These are phyloP conservation scores for Spongilla lacustris DNA, from an alignment of 37 sponge, comb jelly and placozoan genomes.

Conservation along the genomic window DNA sequence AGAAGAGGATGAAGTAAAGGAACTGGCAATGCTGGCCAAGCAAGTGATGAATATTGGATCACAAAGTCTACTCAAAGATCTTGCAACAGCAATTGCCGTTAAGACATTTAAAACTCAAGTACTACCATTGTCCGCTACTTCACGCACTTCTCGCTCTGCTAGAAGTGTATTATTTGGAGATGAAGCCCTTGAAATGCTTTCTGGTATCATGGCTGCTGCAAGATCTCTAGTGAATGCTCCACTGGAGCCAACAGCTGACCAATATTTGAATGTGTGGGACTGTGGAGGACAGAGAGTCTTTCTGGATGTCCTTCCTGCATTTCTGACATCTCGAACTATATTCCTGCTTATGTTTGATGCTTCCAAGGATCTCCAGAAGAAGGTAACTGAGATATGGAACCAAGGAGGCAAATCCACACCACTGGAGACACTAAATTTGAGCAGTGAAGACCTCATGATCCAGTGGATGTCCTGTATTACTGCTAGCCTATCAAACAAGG, in stretches of 20 bases:
- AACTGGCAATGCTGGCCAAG: constrained; percentile 16
- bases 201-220: background rate
- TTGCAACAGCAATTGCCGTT: too few species aligned
- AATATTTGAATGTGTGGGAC: constrained; percentile 53
- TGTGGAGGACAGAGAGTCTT: constrained; percentile 70
- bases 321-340: constrained; percentile 48
- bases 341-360: constrained; percentile 63
- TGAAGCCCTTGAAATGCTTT: background rate
- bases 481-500: background rate
- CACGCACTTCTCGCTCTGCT: too few species aligned
- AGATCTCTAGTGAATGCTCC: background rate
- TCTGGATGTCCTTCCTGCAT: constrained; percentile 51
- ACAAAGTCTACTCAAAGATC: too few species aligned
- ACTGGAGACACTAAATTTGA: background rate
- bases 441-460: constrained; percentile 36
- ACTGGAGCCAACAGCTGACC: background rate
- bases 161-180: background rate
- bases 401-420: constrained; percentile 16
- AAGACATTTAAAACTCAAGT: too few species aligned
- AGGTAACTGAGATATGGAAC: background rate
- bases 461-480: constrained; percentile 57
- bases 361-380: constrained; percentile 7
- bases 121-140: too few species aligned
- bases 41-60: background rate
- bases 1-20: constrained; percentile 36